Percentiles rank a stretch among this genome's conserved stretches.
Conservation (phyloP, 1,140 invertebrate species). For the Euwallacea similis region DNA sequence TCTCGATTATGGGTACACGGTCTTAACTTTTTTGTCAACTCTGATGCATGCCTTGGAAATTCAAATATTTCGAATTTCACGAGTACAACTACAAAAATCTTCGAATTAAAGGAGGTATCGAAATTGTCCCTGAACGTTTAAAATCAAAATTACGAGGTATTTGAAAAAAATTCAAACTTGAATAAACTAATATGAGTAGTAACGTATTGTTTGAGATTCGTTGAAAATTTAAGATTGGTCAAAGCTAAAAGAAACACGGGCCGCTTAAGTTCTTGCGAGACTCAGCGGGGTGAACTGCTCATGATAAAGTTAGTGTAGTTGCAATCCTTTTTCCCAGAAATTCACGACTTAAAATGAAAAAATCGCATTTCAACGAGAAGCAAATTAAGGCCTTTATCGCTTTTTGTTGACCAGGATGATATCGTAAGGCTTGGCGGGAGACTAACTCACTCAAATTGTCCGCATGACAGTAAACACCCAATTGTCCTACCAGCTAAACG, state of each 20-base stretch:
- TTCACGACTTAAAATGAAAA: neutral
- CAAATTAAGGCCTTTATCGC: slow-evolving; percentile 42
- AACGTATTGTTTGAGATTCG: slow-evolving; percentile 31
- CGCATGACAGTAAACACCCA: slow-evolving; percentile 41
- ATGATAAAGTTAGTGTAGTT: slow-evolving; percentile 18
- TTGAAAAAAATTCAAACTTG: slow-evolving; percentile 6
- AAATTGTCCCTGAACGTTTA: neutral
- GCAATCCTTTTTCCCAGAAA: slow-evolving; percentile 12
- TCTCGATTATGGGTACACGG: slow-evolving; percentile 31
- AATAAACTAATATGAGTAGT: slow-evolving; percentile 7
- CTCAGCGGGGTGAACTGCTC: neutral
- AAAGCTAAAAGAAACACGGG: neutral
- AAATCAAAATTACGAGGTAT: neutral
- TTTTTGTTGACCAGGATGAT: slow-evolving; percentile 51
- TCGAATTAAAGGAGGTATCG: neutral
- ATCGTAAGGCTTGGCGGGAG: slow-evolving; percentile 54
- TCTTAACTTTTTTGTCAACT: slow-evolving; percentile 15
- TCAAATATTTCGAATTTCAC: neutral
- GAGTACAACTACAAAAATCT: neutral
- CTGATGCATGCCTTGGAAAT: neutral
- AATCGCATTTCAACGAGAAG: slow-evolving; percentile 17
- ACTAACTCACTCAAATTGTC: slow-evolving; percentile 42
- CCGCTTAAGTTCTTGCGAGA: neutral
- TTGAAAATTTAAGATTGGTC: neutral
- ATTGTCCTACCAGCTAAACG: slow-evolving; percentile 45